Percentiles rank a stretch among this genome's conserved stretches.
These are phyloP conservation scores for Ormyrus rosae DNA, from an alignment of 2,888 invertebrate genomes.

Conservation along the genomic window DNA sequence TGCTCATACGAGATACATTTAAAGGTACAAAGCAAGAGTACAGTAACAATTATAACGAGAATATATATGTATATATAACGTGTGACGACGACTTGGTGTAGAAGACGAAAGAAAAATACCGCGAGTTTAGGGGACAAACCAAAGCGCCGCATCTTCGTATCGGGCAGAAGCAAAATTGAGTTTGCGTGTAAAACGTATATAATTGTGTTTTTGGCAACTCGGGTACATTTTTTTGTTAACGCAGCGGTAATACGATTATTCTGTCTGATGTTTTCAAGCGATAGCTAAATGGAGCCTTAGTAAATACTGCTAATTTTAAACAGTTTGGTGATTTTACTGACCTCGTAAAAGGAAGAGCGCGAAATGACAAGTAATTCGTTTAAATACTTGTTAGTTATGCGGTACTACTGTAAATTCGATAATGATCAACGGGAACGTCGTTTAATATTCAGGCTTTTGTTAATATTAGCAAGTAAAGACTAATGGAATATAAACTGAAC, in stretches of 20 bases:
- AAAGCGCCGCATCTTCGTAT: not conserved
- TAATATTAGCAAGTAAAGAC: not conserved
- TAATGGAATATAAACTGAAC: not conserved
- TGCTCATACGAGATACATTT: not conserved
- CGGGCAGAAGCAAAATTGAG: not conserved
- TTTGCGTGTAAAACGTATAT: no score
- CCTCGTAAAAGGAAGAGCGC: not conserved
- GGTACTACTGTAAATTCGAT: no score
- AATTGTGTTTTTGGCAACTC: not conserved
- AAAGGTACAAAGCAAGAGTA: not conserved
- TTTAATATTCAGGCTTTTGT: not conserved
- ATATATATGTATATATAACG: not conserved
- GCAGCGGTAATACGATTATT: slow-evolving; percentile 6
- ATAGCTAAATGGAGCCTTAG: slow-evolving; percentile 4
- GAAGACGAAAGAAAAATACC: no score
- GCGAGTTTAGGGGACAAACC: not conserved
- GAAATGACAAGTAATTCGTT: no score
- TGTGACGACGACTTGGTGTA: not conserved
- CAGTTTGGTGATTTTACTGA: slow-evolving; percentile 34
- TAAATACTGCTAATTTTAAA: not conserved
- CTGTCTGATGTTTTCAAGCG: not conserved
- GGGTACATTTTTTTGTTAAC: slow-evolving; percentile 8
- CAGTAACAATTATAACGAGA: slow-evolving; percentile 14
- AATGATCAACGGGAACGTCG: no score
- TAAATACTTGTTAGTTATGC: no score